Base-by-base conservation (phyloP, 2,113 vertebrate species). In the Leptodactylus fuscus region DNA sequence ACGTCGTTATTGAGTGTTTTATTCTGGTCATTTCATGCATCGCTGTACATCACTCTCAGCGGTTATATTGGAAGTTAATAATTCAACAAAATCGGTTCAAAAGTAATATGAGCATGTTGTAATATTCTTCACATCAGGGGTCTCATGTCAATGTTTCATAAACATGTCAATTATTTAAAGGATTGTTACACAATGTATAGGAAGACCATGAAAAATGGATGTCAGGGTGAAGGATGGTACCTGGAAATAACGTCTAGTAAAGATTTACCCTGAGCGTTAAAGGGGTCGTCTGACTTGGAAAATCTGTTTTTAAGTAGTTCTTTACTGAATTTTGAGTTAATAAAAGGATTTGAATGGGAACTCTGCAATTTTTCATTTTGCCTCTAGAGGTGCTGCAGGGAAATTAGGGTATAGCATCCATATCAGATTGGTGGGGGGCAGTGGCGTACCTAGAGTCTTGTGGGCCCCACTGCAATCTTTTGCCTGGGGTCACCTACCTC, bases 1-100 rank as follows among this genome's bases (percentile, higher is more conserved):
- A 76, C 46, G 1, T 49, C 22, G 12, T 51, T 32, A 29, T 20
- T 11, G 46, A 51, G 8, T 29, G 71, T 75, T 27, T 76, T 29
- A 76, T 76, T 76, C 27, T 18, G 48, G 46, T 49, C 48, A 76
- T 51, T 76, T 76, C 27, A 76, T 10, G 73, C 73, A 32, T 76
- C 73, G 3, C 46, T 32, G 46, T 74, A 48, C 38, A 48, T 46
- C 41, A 74, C 22, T 74, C 41, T 74, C 44, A 74, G 71, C 2
- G 5, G 71, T 27, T 48, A 49, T 75, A 48, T 75, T 75, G 46
- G 24, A 75, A 75, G 71, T 75, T 75, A 75, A 75, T 75, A 75
- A 75, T 75, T 75, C 5, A 76, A 4, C 15, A 32, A 27, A 75
- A 75, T 18, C 7, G 15, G n/a, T 8, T 32, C 12, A 29, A 49